A percentile compares a stretch with the other conserved stretches of the same genome.
Conservation (phyloP, 2,888 invertebrate genomes). For the Cyaniris semiargus region DNA sequence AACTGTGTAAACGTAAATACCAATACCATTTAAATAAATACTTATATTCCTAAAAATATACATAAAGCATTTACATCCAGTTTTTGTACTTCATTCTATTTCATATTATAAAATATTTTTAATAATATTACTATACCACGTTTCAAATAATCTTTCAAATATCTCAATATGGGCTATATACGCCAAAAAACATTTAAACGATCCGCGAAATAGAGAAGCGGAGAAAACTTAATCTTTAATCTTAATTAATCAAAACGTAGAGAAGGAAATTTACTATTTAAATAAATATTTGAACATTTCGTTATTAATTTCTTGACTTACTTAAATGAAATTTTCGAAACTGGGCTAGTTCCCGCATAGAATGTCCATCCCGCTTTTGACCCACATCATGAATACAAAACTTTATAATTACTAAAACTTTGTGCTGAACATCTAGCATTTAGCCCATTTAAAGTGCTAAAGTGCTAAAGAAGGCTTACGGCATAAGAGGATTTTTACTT, state of each 20-base stretch:
- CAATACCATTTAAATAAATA: too few relatives aligned
- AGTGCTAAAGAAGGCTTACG: constrained; percentile 23
- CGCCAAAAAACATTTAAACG: too few relatives aligned
- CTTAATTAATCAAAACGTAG: background rate
- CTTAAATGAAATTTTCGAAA: constrained; percentile 4
- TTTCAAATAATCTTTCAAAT: too few relatives aligned
- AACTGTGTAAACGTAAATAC: too few relatives aligned
- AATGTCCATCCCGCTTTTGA: constrained; percentile 38
- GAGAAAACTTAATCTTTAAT: background rate
- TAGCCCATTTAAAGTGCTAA: constrained; percentile 33
- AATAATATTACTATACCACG: too few relatives aligned
- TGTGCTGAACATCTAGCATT: constrained; percentile 35
- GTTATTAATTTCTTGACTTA: background rate
- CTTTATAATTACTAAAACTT: constrained; percentile 41
- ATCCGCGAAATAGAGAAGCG: background rate
- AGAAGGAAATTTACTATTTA: background rate
- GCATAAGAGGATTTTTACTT: constrained; percentile 27
- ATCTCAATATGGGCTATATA: too few relatives aligned
- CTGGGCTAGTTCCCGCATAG: background rate
- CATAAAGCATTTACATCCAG: too few relatives aligned
- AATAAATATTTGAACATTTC: background rate
- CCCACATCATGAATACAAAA: constrained; percentile 39
- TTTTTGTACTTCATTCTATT: too few relatives aligned
- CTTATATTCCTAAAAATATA: too few relatives aligned
- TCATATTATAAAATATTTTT: too few relatives aligned